Evolutionary conservation across 2,113 vertebrate genomes (phyloP), one percentile per base, ranked within the genome.

Genomic region (Charadrius vociferus): DNA sequence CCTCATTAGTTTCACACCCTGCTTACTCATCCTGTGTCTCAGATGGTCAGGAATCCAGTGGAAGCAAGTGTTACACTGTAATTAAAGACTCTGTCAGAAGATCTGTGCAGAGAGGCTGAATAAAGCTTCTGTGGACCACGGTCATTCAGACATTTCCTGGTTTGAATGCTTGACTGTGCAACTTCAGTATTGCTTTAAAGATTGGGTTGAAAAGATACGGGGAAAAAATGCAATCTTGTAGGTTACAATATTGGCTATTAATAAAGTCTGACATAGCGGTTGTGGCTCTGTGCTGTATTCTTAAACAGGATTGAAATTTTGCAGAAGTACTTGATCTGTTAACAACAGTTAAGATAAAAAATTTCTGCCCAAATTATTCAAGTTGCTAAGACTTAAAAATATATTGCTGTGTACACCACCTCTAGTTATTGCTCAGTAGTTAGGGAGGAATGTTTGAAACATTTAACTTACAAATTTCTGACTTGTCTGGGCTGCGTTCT

Each of bases 371-470:
- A 36, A 84, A 84, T 17, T 47, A 27, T 10, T 73, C 37, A 32
- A 32, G 62, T 63, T 81, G 29, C 16, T 81, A 41, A 86, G 66
- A 23, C 43, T 81, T 63, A 9, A 45, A 88, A 72, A 50, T 41
- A 5, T 3, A 32, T 50, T 9, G 22, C 14, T 73, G 19, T 77
- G 17, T 47, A 84, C 24, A 62, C 50, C 39, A 45, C 6, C 29
- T 36, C n/a, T 74, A 3, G 67, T 61, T 55, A 4, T 0, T 75
- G 67, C 73, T 84, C 50, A 53, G 87, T 32, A 32, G 53, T 80
- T 86, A 86, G 72, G 45, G 83, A 95, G 59, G 86, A 93, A 73
- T 80, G 80, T 43, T 83, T 68, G 86, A 83, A 92, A 77, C 72
- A 37, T 70, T 68, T 68, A 53, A 23, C 37, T 89, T 53, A 27